Evolutionary conservation across 2,113 vertebrate species (phyloP).

Genomic region (Dipodomys stephensi): DNA sequence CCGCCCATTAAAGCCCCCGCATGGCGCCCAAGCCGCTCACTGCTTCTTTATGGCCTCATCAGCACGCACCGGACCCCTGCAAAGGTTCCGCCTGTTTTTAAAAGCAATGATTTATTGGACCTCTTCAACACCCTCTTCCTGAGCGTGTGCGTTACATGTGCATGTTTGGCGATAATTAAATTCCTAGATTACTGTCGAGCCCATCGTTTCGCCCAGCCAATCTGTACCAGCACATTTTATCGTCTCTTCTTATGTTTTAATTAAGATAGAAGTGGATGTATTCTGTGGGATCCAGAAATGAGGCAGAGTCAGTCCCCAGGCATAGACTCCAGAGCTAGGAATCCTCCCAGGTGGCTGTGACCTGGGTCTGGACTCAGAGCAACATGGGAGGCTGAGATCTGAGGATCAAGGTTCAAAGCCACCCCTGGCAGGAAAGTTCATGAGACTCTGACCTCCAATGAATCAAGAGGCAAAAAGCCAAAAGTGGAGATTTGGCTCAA

Average conservation of each 20-base stretch:
- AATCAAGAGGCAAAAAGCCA: too few species aligned
- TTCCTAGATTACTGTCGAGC: conserved; percentile 68
- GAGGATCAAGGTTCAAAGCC: too few species aligned
- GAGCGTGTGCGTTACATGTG: neutral
- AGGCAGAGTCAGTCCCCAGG: neutral
- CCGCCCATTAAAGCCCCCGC: neutral
- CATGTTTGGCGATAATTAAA: conserved; percentile 70
- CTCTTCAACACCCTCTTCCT: conserved; percentile 12
- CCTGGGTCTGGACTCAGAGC: too few species aligned
- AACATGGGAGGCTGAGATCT: too few species aligned
- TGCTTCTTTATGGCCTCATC: conserved; percentile 37
- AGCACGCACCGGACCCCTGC: conserved; percentile 45
- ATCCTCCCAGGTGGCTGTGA: too few species aligned
- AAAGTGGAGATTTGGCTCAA: too few species aligned
- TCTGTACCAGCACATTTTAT: conserved; percentile 70
- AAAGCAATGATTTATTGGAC: conserved; percentile 65
- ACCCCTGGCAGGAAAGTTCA: too few species aligned
- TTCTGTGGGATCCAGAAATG: conserved; percentile 50
- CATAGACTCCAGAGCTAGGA: neutral
- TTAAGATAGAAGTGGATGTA: conserved; percentile 64
- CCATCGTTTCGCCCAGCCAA: conserved; percentile 61
- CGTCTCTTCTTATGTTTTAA: conserved; percentile 74
- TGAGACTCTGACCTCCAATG: too few species aligned
- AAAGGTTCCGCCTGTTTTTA: conserved; percentile 34
- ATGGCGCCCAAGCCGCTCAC: neutral